A percentile compares a stretch with the other conserved stretches of the same genome.
Conservation (phyloP, 2,888 invertebrate species). For the Flabesymbios commensalis region DNA sequence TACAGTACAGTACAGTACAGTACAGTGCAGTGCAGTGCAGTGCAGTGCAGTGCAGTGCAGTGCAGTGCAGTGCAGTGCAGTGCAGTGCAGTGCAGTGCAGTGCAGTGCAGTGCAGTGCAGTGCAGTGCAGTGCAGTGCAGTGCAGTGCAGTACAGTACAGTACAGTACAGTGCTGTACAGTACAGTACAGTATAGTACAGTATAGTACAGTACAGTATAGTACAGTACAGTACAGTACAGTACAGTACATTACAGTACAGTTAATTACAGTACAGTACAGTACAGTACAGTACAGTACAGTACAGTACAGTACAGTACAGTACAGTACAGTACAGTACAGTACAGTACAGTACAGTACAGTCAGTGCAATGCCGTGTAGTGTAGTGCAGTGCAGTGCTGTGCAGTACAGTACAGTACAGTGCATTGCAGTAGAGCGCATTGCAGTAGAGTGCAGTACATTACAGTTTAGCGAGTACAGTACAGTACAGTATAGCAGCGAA, state of each 20-base stretch:
- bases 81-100: background rate
- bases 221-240: background rate
- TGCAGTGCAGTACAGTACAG: background rate
- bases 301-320: slow-evolving; percentile 10
- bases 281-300: slow-evolving; percentile 1
- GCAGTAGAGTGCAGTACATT: background rate
- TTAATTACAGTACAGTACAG: background rate
- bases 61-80: slow-evolving; percentile 1
- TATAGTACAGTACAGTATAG: too few species aligned
- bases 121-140: background rate
- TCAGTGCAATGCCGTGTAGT: background rate
- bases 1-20: slow-evolving; percentile 2
- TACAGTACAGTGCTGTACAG: background rate
- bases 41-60: slow-evolving; percentile 8
- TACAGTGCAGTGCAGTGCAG: slow-evolving; percentile 8
- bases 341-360: background rate
- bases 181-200: background rate
- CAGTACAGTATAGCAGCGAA: slow-evolving; percentile 4
- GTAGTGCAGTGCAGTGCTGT: background rate
- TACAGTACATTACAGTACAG: slow-evolving; percentile 1
- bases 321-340: slow-evolving; percentile 6
- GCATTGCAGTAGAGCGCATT: background rate
- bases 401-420: background rate
- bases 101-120: background rate
- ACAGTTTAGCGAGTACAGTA: slow-evolving; percentile 4